These are phyloP conservation scores for Pantherophis vulpinus DNA, from an alignment of 2,797 vertebrate species.

Conservation along the genomic window DNA sequence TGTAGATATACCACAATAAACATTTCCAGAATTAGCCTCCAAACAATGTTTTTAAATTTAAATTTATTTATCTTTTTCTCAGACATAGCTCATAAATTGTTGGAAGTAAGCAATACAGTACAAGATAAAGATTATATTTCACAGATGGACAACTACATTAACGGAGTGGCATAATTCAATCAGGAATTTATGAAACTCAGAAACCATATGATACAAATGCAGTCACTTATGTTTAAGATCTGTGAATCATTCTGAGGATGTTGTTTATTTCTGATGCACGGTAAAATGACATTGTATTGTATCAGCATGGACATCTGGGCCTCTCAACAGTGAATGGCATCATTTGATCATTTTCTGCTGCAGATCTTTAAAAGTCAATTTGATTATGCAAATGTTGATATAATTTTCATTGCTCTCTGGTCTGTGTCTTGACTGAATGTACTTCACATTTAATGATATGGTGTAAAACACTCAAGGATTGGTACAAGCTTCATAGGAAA, in stretches of 20 bases:
- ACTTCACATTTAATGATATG: constrained; percentile 16
- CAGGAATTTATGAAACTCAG: constrained; percentile 14
- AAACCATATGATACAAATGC: constrained; percentile 7
- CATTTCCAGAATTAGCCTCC: constrained; percentile 1
- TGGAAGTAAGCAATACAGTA: background rate
- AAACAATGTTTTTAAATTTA: background rate
- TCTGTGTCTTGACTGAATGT: constrained; percentile 22
- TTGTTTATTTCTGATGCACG: background rate
- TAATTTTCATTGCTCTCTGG: constrained; percentile 38
- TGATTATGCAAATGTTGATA: constrained; percentile 58
- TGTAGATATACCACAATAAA: background rate
- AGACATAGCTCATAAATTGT: background rate
- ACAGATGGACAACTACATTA: constrained; percentile 22
- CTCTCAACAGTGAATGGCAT: constrained; percentile 37
- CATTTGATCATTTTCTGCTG: constrained; percentile 53
- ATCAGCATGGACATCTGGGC: constrained; percentile 43
- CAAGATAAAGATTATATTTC: constrained; percentile 37
- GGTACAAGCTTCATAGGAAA: constrained; percentile 1
- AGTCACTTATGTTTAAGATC: constrained; percentile 44
- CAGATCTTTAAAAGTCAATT: constrained; percentile 61
- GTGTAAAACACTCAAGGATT: constrained; percentile 24
- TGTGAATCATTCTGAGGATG: constrained; percentile 10
- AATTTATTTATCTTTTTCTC: background rate
- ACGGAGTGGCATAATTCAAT: constrained; percentile 29
- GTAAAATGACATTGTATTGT: constrained; percentile 31